A percentile compares a stretch with the other conserved stretches of the same genome.
phyloP scores from a whole-genome alignment of 2,113 vertebrate species.

The Axis porcinus region DNA sequence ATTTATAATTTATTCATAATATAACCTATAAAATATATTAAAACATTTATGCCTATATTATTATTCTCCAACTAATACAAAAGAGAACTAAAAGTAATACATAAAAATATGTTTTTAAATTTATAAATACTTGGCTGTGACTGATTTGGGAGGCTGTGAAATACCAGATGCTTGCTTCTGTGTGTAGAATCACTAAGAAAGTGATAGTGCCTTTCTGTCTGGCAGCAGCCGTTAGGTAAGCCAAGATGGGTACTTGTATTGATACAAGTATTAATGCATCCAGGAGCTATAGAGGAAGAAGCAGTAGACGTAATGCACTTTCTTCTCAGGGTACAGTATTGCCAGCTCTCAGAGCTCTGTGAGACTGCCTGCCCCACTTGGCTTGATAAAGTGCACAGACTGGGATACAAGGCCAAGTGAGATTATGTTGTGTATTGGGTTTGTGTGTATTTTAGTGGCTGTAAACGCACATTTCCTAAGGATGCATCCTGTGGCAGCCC shows the following conservation, averaged over 20 bases:
- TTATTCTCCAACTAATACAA: not conserved
- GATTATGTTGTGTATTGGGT: not conserved
- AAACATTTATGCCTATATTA: not conserved
- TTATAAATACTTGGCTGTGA: not conserved
- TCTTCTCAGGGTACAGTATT: not conserved
- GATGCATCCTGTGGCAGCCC: not conserved
- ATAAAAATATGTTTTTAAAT: not conserved
- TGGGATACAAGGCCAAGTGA: not conserved
- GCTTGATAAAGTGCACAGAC: not conserved
- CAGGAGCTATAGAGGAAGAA: not conserved
- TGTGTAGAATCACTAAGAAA: not conserved
- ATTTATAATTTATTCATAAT: not conserved
- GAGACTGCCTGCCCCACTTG: not conserved
- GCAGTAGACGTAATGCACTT: not conserved
- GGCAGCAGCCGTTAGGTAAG: not conserved
- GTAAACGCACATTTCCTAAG: not conserved
- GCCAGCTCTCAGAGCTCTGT: not conserved
- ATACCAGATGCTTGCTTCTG: not conserved
- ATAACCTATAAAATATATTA: not conserved
- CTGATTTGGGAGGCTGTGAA: not conserved
- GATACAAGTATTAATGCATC: not conserved
- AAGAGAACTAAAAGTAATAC: not conserved
- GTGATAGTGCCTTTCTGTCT: not conserved
- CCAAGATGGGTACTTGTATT: not conserved
- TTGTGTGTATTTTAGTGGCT: not conserved